phyloP scores from a whole-genome alignment of 2,797 vertebrate genomes.

The Coccyzus lansbergi region DNA sequence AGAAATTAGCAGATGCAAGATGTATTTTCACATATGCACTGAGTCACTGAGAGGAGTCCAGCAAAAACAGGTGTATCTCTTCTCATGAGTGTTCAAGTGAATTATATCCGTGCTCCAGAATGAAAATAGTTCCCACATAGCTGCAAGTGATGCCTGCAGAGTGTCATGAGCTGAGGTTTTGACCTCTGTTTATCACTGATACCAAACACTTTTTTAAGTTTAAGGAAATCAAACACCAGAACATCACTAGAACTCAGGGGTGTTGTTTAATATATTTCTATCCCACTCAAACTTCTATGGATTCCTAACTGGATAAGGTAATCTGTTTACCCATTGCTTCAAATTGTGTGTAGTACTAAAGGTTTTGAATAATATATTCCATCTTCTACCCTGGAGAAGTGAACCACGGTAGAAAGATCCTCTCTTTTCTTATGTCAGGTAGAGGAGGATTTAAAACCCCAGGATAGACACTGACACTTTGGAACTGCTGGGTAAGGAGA shows the following conservation, averaged over 20 bases:
- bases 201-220: neutral
- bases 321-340: neutral
- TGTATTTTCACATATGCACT: neutral
- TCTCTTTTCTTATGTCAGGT: neutral
- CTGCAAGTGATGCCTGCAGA: neutral
- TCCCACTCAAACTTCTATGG: neutral
- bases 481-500: neutral
- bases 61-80: constrained; percentile 46
- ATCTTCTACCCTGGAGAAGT: neutral
- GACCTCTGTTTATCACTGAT: neutral
- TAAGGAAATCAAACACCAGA: neutral
- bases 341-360: neutral
- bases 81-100: neutral
- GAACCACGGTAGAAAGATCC: neutral
- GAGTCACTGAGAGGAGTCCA: neutral
- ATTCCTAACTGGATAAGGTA: neutral
- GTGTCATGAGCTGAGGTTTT: neutral
- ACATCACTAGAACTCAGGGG: neutral
- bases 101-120: neutral
- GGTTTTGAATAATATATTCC: neutral
- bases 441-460: neutral
- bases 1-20: neutral
- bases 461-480: neutral
- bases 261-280: neutral
- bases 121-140: neutral